These are phyloP conservation scores for Galerucella nymphaeae DNA, from an alignment of 2,888 invertebrate genomes.

Conservation along the genomic window DNA sequence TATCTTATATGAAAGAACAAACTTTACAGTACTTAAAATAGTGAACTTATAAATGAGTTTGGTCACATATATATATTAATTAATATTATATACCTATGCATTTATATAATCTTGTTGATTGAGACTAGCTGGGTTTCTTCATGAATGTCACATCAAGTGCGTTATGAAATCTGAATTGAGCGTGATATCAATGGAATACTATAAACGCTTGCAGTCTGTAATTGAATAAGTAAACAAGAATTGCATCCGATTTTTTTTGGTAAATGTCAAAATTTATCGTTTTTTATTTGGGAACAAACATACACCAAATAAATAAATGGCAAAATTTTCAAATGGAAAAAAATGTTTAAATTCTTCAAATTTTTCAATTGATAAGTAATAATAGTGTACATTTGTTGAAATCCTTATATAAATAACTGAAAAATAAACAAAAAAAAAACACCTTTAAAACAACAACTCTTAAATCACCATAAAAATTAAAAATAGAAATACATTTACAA, in stretches of 20 bases:
- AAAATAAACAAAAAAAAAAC: conserved; percentile 53
- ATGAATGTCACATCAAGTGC: conserved; percentile 58
- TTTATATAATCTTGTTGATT: conserved; percentile 53
- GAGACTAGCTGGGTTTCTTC: conserved; percentile 62
- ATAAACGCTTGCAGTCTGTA: conserved; percentile 54
- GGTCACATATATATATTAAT: conserved; percentile 57
- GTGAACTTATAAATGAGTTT: conserved; percentile 57
- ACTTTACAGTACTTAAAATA: conserved; percentile 56
- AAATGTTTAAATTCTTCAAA: conserved; percentile 25
- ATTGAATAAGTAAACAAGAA: conserved; percentile 50
- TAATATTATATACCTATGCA: conserved; percentile 47
- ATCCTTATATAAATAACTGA: conserved; percentile 46
- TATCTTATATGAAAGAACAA: conserved; percentile 60
- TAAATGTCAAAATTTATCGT: conserved; percentile 49
- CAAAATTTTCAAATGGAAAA: conserved; percentile 29
- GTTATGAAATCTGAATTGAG: conserved; percentile 56
- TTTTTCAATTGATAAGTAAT: conserved; percentile 29
- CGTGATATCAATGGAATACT: conserved; percentile 53
- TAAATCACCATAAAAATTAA: conserved; percentile 57
- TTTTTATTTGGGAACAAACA: conserved; percentile 41
- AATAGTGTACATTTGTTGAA: conserved; percentile 49
- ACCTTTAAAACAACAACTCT: conserved; percentile 55
- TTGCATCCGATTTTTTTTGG: conserved; percentile 44
- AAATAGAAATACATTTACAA: conserved; percentile 55
- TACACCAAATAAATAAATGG: conserved; percentile 44